Base-by-base conservation (phyloP, 2,113 vertebrate species). In the Gasterosteus nipponicus region DNA sequence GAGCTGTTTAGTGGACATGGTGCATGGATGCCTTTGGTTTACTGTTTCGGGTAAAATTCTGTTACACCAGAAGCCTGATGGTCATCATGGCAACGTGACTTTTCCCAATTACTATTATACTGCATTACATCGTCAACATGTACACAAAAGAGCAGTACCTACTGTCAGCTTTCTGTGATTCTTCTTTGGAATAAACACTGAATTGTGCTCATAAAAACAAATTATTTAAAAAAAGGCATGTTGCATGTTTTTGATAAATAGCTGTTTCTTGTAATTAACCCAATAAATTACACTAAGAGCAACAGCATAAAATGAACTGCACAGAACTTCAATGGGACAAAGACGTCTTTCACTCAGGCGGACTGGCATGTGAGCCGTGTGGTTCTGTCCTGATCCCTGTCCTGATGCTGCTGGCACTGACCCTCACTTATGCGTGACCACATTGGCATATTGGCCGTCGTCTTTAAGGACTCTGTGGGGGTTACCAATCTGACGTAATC, bases 401-500 rank as follows among this genome's bases (percentile, higher is more conserved):
- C 64, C 38, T 59, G 49, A 35, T 14, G 65, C 35, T 5, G 49
- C 46, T 22, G 75, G 12, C 42, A 10, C 46, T 22, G 56, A 75
- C 35, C 7, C 35, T 33, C 69, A 72, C 29, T 42, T 31, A 22
- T 1, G 7, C 22, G 10, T 69, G 60, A 73, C 15, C 7, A 10
- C 31, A 22, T 29, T 78, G 71, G 8, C 10, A 18, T 63, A 19
- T 29, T 80, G 71, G 16, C 58, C 54, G 44, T 0, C 8, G 5
- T 69, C 62, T 84, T 72, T 56, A 80, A 79, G 75, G 62, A 31
- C 33, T 78, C 38, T 67, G 26, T 44, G 33, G 22, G 75, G 67
- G 56, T 79, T 47, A 69, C 41, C 9, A 1, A 61, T 68, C 22
- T 91, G 78, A 91, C 46, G 62, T 87, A 83, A 87, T 88, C 77